Evolutionary conservation across 1,140 invertebrate species (phyloP).

Genomic region (Popillia japonica): DNA sequence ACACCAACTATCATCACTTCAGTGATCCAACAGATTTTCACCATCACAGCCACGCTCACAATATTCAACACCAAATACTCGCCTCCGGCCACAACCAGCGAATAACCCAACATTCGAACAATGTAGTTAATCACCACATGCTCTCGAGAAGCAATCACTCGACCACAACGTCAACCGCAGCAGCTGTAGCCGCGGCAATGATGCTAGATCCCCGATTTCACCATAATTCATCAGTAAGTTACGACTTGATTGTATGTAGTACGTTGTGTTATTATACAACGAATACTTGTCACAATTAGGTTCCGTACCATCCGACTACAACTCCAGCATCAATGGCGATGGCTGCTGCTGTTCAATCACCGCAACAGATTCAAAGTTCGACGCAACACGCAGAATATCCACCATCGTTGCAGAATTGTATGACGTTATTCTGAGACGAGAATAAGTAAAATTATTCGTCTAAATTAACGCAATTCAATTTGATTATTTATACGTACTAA

Average conservation of each 20-base stretch:
- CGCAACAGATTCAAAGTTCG: constrained; percentile 59
- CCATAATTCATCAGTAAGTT: constrained; percentile 57
- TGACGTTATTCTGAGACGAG: constrained; percentile 56
- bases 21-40: constrained; percentile 57
- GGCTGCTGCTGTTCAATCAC: constrained; percentile 57
- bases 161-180: constrained; percentile 58
- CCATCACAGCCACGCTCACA: constrained; percentile 55
- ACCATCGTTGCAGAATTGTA: constrained; percentile 59
- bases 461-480: background rate
- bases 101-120: constrained; percentile 51
- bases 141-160: constrained; percentile 55
- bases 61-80: constrained; percentile 58
- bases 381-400: constrained; percentile 61
- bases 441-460: background rate
- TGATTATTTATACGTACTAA: background rate
- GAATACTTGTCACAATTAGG: constrained; percentile 46
- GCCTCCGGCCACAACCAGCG: constrained; percentile 54
- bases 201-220: constrained; percentile 61
- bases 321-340: constrained; percentile 61
- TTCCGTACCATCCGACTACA: constrained; percentile 57
- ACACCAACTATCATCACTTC: constrained; percentile 58
- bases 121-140: constrained; percentile 56
- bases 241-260: background rate
- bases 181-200: constrained; percentile 60
- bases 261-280: background rate